These are phyloP conservation scores for Smittia aterrima DNA, from an alignment of 2,888 invertebrate species.

Conservation along the genomic window DNA sequence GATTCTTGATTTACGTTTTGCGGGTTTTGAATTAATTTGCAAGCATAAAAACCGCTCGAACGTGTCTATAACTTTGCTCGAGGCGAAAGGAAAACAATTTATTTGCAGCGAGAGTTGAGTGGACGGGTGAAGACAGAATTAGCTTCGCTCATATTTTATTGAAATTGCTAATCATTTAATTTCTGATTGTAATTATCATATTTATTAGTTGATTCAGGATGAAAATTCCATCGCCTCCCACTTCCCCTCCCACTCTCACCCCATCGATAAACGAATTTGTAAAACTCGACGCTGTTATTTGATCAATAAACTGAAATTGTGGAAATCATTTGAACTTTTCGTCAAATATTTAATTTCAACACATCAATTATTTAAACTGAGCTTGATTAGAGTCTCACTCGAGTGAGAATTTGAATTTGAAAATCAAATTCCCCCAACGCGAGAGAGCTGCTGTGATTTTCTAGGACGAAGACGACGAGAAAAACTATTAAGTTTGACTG, in stretches of 20 bases:
- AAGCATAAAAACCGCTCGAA: not conserved
- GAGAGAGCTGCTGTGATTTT: not conserved
- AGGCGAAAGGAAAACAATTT: not conserved
- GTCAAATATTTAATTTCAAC: not conserved
- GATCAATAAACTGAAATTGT: not conserved
- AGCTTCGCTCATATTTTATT: not conserved
- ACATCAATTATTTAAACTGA: not conserved
- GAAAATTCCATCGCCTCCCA: too few relatives aligned
- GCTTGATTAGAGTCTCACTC: not conserved
- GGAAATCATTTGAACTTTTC: not conserved
- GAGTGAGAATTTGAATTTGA: not conserved
- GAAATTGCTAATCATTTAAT: constrained; percentile 27
- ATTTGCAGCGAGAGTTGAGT: not conserved
- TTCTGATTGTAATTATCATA: constrained; percentile 33
- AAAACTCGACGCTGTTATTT: too few relatives aligned
- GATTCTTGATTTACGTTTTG: constrained; percentile 39
- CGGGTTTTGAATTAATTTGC: constrained; percentile 36
- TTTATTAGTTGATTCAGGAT: constrained; percentile 8
- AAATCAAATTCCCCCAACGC: not conserved
- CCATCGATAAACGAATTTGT: too few relatives aligned
- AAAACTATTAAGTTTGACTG: too few relatives aligned
- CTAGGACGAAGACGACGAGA: too few relatives aligned
- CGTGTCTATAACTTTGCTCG: not conserved
- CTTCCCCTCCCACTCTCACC: not conserved
- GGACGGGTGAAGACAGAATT: not conserved